A percentile compares a stretch with the other conserved stretches of the same genome.
Evolutionary conservation across 1,140 invertebrate genomes (phyloP).

Genomic region (Metopolophium dirhodum): DNA sequence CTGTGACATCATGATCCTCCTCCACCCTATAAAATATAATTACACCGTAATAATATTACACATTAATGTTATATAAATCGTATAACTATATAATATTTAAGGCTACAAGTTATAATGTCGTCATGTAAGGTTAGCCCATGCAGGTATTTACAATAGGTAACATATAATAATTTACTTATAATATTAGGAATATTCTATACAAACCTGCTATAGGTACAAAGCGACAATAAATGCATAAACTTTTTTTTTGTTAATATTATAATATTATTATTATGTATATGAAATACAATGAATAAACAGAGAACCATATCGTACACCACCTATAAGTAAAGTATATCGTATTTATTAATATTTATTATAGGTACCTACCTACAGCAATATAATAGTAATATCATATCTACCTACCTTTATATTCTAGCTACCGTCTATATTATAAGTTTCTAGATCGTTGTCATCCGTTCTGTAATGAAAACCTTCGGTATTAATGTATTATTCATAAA

Average conservation of each 20-base stretch:
- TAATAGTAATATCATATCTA: not conserved
- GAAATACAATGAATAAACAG: not conserved
- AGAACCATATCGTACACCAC: too few relatives aligned
- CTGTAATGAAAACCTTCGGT: conserved; percentile 18
- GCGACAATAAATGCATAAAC: not conserved
- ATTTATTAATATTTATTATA: too few relatives aligned
- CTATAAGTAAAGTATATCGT: too few relatives aligned
- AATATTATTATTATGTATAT: not conserved
- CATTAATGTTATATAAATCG: not conserved
- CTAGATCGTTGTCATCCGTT: not conserved
- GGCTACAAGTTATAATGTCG: not conserved
- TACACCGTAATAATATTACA: not conserved
- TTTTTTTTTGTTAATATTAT: not conserved
- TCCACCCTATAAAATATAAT: not conserved
- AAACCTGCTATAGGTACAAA: not conserved
- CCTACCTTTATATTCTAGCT: not conserved
- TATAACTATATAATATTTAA: not conserved
- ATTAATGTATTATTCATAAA: not conserved
- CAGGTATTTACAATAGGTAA: not conserved
- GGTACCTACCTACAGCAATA: too few relatives aligned
- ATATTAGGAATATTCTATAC: not conserved
- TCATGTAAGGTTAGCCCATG: not conserved
- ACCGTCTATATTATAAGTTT: not conserved
- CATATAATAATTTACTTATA: not conserved
- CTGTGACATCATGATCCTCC: not conserved